Conservation (phyloP, 2,888 invertebrate species). For the Caenorhabditis afra region DNA sequence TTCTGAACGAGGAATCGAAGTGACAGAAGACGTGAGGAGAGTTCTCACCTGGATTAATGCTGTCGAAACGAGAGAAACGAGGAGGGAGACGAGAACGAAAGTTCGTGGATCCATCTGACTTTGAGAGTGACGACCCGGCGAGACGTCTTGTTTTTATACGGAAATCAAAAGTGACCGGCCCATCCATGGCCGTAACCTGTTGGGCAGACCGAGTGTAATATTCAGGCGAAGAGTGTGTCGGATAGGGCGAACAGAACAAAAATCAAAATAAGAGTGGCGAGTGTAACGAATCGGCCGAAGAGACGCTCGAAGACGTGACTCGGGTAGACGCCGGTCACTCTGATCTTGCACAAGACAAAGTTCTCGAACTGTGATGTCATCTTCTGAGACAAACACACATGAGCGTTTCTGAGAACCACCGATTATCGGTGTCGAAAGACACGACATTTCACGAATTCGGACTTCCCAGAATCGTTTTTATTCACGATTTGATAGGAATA, state of each 20-base stretch:
- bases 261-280: constrained; percentile 43
- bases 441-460: no score
- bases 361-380: neutral
- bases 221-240: constrained; percentile 35
- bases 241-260: constrained; percentile 46
- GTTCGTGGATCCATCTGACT: constrained; percentile 21
- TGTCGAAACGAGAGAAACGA: constrained; percentile 5
- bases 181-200: constrained; percentile 30
- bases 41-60: constrained; percentile 42
- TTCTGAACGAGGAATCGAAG: neutral
- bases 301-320: constrained; percentile 21
- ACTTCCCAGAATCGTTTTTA: no score
- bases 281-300: constrained; percentile 55
- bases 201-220: constrained; percentile 45
- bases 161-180: constrained; percentile 40
- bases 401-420: no score
- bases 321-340: constrained; percentile 9
- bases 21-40: neutral
- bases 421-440: no score
- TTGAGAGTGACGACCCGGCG: constrained; percentile 17
- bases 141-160: constrained; percentile 45
- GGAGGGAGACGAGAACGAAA: constrained; percentile 16
- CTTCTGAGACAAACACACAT: no score
- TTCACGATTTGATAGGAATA: no score
- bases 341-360: neutral